Evolutionary conservation across 2,113 vertebrate genomes (phyloP).

Genomic region (Pollimyrus isidori): DNA sequence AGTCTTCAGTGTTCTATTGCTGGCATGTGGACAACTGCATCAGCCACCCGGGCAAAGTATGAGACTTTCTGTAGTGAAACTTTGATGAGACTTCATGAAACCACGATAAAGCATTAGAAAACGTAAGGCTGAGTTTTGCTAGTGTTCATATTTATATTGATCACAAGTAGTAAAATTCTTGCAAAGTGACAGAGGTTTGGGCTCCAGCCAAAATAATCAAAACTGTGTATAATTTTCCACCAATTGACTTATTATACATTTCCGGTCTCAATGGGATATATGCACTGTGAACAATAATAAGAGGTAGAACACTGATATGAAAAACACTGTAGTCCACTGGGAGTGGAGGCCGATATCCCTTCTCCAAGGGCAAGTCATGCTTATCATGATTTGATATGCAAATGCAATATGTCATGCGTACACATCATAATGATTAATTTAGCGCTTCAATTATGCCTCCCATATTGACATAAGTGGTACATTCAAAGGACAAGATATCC

Average conservation of each 20-base stretch:
- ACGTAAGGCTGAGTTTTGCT: background rate
- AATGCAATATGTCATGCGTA: conserved; percentile 40
- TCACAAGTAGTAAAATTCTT: background rate
- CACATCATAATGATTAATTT: conserved; percentile 42
- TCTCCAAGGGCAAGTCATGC: conserved; percentile 28
- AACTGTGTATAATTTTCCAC: conserved; percentile 7
- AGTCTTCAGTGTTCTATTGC: background rate
- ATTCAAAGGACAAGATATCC: conserved; percentile 36
- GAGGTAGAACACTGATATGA: background rate
- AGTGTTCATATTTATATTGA: background rate
- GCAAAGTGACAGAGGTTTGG: background rate
- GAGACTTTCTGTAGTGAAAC: background rate
- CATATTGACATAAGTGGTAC: conserved; percentile 37
- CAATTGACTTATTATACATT: conserved; percentile 6
- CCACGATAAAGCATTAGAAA: background rate
- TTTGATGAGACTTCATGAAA: background rate
- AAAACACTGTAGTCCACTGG: background rate
- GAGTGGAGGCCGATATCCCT: background rate
- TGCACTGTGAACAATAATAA: background rate
- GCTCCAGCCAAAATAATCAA: background rate
- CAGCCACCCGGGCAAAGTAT: background rate
- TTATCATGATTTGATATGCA: conserved; percentile 42
- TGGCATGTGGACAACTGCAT: background rate
- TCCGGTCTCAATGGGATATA: background rate
- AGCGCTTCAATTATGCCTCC: conserved; percentile 35